Conservation (phyloP, 2,888 invertebrate genomes). For the Lasioglossum vierecki region DNA sequence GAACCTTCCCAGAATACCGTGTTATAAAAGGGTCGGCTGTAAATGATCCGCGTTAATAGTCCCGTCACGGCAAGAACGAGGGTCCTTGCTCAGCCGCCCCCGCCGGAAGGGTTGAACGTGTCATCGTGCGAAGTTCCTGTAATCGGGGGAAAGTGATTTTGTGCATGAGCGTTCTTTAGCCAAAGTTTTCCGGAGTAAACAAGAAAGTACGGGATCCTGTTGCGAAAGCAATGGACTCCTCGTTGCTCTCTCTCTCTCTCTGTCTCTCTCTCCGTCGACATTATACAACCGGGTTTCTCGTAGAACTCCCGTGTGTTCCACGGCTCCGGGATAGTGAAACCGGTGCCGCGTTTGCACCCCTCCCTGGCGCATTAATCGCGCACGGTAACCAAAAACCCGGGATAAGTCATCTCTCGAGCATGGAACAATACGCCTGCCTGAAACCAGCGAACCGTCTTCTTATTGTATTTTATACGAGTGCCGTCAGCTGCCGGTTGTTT, state of each 20-base stretch:
- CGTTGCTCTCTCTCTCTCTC: not conserved
- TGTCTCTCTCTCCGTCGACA: not conserved
- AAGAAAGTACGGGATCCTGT: constrained; percentile 47
- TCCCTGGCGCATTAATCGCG: not conserved
- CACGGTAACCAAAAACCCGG: not conserved
- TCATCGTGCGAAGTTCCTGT: constrained; percentile 40
- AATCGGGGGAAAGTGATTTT: constrained; percentile 51
- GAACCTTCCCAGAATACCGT: not conserved
- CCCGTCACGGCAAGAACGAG: constrained; percentile 42
- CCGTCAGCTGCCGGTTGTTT: constrained; percentile 48
- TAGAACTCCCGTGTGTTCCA: not conserved
- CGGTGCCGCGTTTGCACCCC: not conserved
- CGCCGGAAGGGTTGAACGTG: constrained; percentile 16
- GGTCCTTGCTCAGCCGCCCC: not conserved
- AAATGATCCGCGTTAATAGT: constrained; percentile 58
- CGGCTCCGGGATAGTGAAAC: not conserved
- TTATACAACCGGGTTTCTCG: not conserved
- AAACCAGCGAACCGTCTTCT: not conserved
- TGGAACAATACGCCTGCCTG: not conserved
- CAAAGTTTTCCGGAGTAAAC: constrained; percentile 54
- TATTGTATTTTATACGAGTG: constrained; percentile 9
- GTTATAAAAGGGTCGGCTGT: constrained; percentile 22
- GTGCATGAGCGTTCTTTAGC: constrained; percentile 31
- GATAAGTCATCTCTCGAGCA: constrained; percentile 18
- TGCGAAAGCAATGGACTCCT: constrained; percentile 45